Evolutionary conservation across 2,113 vertebrate species (phyloP), one percentile per base, ranked within the genome.

Genomic region (Ascaphus truei): DNA sequence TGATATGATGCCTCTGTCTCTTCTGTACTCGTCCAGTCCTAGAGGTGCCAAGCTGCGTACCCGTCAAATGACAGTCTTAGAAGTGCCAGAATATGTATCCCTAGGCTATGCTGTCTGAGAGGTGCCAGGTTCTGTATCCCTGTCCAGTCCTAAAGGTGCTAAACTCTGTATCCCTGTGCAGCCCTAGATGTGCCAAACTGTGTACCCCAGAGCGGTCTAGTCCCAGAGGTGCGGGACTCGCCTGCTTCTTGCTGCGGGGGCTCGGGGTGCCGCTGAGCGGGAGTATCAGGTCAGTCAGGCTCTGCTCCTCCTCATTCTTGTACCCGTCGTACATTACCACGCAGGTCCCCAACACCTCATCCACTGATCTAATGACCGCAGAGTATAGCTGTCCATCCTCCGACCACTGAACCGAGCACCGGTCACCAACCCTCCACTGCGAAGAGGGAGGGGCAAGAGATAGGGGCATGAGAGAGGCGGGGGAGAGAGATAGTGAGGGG

Each of bases 271-370:
- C 36, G 34, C 16, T 57, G 64, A 39, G 30, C 57, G 64, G 52
- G 3, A 68, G 69, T n/a, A 63, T 30, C 30, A 82, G 73, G 1
- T 39, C 18, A 36, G 64, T 72, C 75, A 85, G 30, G 1, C 76
- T 66, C 48, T 81, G 12, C 25, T 81, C 82, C 30, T 84, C 80
- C 68, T 84, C 75, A 15, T 85, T 84, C 63, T 79, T 76, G 62
- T 83, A 87, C 12, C 61, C 72, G 1, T 36, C 31, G 66, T 82
- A 87, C n/a, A 53, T 48, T 26, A 87, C 78, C 47, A 63, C 74
- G 73, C 81, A 79, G 37, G 7, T 77, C 7, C 67, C 29, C 2
- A 72, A 74, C 4, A 75, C 68, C 64, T 57, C 64, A 67, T 67
- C 64, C 57, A 83, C 1, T 6, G 68, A 73, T 48, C 76, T 22